Base-by-base conservation (phyloP, 2,888 invertebrate genomes). In the Dicycla oo region DNA sequence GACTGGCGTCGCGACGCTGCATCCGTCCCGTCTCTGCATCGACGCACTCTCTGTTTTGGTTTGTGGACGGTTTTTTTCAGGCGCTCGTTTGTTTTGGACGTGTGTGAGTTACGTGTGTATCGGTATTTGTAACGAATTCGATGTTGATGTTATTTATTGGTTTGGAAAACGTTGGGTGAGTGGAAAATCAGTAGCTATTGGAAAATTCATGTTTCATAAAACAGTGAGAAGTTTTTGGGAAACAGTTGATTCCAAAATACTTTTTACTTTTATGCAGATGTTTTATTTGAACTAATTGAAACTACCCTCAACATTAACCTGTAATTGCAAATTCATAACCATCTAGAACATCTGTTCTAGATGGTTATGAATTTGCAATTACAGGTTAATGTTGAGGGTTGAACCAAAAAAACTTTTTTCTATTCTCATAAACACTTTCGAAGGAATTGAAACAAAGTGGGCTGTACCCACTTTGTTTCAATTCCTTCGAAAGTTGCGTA, bases 1-100 rank as follows among this genome's bases (percentile, higher is more conserved):
- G 88, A 90, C 91, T 91, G 92, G 84, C 91, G 90, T 63, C 88
- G 83, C 87, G 89, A 84, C 88, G 88, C 89, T 84, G 88, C 86
- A 83, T 78, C 81, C 74, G 82, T 78, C 76, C 80, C 76, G 83
- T 80, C 82, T 84, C 85, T 87, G 88, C 89, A 89, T 73, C 91
- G 89, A 88, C 91, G 90, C 90, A 88, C 80, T 86, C 82, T 76
- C 72, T 88, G 86, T 90, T 89, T 88, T 87, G 87, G 86, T 87
- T 86, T 80, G 84, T 78, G 69, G 78, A 84, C 81, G 73, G 69
- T 77, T 86, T 87, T 87, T 82, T 85, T 53, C 74, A 75, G 76
- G 74, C 83, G 73, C 80, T 76, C 77, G 83, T 86, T 88, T 84
- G 83, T 85, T 82, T 84, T 76, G 79, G 74, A 81, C 73, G 84